Conservation (phyloP, 2,797 vertebrate species). For the Pangasius mekongensis region DNA sequence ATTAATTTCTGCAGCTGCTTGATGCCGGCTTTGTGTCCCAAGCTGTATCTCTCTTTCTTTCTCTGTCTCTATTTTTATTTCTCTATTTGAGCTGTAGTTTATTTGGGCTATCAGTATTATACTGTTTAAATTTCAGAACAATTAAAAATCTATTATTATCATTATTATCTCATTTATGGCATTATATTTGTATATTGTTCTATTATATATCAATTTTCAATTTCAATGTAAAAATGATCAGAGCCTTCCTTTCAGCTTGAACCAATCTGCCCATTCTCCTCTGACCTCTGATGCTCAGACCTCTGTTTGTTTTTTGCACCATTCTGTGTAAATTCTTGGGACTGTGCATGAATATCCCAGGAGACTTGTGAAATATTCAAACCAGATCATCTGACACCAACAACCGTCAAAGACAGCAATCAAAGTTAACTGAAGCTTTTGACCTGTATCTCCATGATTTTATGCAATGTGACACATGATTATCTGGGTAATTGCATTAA, state of each 20-base stretch:
- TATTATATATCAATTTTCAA: background rate
- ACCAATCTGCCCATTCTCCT: no score
- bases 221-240: background rate
- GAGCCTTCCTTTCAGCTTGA: no score
- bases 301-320: no score
- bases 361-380: no score
- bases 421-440: background rate
- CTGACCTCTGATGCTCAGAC: no score
- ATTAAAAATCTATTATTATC: no score
- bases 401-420: background rate
- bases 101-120: background rate
- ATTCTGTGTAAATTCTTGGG: no score
- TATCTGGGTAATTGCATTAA: background rate
- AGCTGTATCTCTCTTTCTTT: conserved; percentile 1
- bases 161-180: background rate
- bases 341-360: no score
- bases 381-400: background rate
- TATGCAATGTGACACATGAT: background rate
- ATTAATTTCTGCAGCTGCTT: conserved; percentile 56
- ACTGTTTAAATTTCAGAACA: background rate
- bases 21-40: conserved; percentile 24
- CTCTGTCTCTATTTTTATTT: background rate
- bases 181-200: background rate
- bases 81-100: conserved; percentile 31
- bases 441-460: background rate